phyloP scores from a whole-genome alignment of 2,888 invertebrate species.

The Spodoptera picta region DNA sequence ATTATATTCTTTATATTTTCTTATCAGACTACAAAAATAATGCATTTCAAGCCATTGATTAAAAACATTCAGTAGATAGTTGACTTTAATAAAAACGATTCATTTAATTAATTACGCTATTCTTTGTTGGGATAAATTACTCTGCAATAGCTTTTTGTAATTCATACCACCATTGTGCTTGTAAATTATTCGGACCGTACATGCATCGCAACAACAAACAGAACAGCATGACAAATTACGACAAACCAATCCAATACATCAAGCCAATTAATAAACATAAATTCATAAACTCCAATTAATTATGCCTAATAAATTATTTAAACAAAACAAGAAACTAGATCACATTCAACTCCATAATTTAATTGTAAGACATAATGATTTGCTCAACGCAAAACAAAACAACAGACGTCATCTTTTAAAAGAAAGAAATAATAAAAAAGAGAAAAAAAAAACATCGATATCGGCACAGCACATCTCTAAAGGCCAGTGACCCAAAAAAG shows the following conservation, averaged over 20 bases:
- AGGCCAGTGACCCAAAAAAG: slow-evolving; percentile 85
- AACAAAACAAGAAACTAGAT: slow-evolving; percentile 38
- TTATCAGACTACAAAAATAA: too few relatives aligned
- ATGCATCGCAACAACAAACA: neutral
- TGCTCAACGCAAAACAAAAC: slow-evolving; percentile 42
- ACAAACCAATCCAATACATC: slow-evolving; percentile 15
- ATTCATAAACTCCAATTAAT: slow-evolving; percentile 28
- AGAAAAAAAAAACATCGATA: slow-evolving; percentile 62
- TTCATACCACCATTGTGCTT: too few relatives aligned
- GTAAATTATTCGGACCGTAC: neutral
- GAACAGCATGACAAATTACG: slow-evolving; percentile 28
- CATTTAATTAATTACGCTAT: too few relatives aligned
- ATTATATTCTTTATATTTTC: too few relatives aligned
- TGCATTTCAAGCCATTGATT: too few relatives aligned
- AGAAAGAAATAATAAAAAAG: slow-evolving; percentile 38
- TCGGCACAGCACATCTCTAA: slow-evolving; percentile 74
- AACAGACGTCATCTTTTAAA: slow-evolving; percentile 55
- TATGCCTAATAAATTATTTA: slow-evolving; percentile 30
- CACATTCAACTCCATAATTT: slow-evolving; percentile 31
- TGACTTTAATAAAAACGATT: too few relatives aligned
- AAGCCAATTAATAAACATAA: slow-evolving; percentile 38
- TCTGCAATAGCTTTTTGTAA: too few relatives aligned
- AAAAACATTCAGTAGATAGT: too few relatives aligned
- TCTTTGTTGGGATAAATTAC: too few relatives aligned
- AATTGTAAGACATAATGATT: slow-evolving; percentile 49